phyloP scores from a whole-genome alignment of 2,113 vertebrate genomes.

The Zosterops lateralis region DNA sequence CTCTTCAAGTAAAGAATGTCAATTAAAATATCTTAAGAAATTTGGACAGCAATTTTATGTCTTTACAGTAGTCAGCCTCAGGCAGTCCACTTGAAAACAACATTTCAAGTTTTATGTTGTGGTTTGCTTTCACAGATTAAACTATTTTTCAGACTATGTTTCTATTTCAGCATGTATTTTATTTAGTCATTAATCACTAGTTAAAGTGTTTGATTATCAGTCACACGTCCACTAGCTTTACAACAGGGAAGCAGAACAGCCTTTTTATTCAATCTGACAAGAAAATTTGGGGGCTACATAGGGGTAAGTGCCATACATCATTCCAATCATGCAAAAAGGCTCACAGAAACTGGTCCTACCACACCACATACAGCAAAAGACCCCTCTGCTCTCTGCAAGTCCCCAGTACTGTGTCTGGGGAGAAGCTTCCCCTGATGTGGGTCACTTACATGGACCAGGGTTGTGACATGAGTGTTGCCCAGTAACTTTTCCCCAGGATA shows the following conservation, averaged over 20 bases:
- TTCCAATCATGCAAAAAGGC: not conserved
- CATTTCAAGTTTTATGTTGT: not conserved
- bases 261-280: not conserved
- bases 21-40: not conserved
- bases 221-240: not conserved
- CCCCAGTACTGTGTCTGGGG: not conserved
- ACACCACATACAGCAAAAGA: accelerated
- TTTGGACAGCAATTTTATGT: not conserved
- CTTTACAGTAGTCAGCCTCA: not conserved
- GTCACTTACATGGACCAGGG: not conserved
- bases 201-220: not conserved
- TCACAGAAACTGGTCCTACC: not conserved
- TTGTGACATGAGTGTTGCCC: not conserved
- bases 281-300: not conserved
- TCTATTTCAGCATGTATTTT: not conserved
- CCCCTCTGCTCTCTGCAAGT: not conserved
- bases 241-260: not conserved
- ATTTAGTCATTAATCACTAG: not conserved
- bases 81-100: not conserved
- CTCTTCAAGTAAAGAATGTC: not conserved
- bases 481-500: not conserved
- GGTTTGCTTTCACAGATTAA: not conserved
- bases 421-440: not conserved
- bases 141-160: not conserved
- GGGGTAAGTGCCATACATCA: not conserved